phyloP scores from a whole-genome alignment of 2,888 invertebrate species.

The Mycogona germanica region DNA sequence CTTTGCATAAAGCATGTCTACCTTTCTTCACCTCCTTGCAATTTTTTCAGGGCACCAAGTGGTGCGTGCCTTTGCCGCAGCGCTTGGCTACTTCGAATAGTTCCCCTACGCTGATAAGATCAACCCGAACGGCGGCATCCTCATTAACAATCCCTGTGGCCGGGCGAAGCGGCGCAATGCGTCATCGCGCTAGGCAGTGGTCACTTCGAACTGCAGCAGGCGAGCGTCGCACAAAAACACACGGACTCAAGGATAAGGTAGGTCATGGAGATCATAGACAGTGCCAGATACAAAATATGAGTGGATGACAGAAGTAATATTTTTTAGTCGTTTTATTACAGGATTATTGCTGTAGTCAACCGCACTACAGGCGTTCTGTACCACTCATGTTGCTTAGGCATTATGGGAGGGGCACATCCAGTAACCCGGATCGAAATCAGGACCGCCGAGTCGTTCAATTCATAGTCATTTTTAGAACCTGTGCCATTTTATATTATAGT shows the following conservation, averaged over 20 bases:
- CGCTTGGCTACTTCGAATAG: conserved; percentile 83
- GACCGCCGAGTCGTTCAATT: no score
- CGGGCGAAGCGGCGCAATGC: conserved; percentile 55
- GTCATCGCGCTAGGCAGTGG: conserved; percentile 74
- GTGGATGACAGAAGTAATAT: neutral
- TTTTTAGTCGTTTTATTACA: neutral
- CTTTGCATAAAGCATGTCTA: no score
- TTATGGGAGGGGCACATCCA: no score
- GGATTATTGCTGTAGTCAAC: no score
- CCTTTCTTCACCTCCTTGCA: no score
- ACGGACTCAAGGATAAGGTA: conserved; percentile 59
- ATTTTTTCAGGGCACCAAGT: no score
- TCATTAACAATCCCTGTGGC: conserved; percentile 87
- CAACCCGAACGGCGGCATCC: conserved; percentile 70
- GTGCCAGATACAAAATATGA: conserved; percentile 72
- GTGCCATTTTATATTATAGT: no score
- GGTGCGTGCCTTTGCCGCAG: conserved; percentile 77
- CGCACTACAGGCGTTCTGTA: no score
- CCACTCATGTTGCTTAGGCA: no score
- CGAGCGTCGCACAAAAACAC: conserved; percentile 24
- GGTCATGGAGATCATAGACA: conserved; percentile 65
- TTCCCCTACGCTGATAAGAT: conserved; percentile 53
- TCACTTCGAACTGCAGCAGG: conserved; percentile 31
- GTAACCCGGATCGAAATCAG: no score
- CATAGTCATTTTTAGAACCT: no score